phyloP scores from a whole-genome alignment of 2,797 vertebrate species.

The Sciurus vulgaris region DNA sequence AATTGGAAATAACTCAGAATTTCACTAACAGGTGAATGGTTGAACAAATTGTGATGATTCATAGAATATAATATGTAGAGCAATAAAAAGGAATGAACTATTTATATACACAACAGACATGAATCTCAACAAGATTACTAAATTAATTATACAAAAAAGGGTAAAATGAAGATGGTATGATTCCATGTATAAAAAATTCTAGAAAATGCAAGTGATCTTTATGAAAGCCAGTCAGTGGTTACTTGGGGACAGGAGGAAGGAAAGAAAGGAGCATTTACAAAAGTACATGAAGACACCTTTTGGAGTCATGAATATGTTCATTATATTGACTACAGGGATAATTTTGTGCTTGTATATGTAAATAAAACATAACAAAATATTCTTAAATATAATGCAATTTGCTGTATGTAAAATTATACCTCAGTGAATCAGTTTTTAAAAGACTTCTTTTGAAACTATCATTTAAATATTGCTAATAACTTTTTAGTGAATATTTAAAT shows the following conservation, averaged over 20 bases:
- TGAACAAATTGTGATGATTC: neutral
- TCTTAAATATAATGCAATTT: neutral
- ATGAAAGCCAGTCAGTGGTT: neutral
- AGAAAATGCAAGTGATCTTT: neutral
- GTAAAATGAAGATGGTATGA: neutral
- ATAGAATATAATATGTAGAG: neutral
- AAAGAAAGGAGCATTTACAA: neutral
- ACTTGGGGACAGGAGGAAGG: neutral
- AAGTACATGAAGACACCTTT: neutral
- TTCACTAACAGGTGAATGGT: neutral
- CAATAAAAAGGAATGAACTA: neutral
- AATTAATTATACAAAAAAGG: neutral
- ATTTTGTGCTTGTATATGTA: neutral
- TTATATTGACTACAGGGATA: neutral
- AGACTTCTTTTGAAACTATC: no score
- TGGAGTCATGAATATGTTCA: neutral
- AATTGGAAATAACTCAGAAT: neutral
- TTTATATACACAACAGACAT: neutral
- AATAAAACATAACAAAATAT: neutral
- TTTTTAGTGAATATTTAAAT: neutral
- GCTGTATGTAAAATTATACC: neutral
- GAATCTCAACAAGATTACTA: neutral
- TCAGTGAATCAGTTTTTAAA: neutral
- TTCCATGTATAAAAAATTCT: neutral
- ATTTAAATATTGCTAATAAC: neutral